These are phyloP conservation scores for Macrochelys suwanniensis DNA, from an alignment of 2,797 vertebrate species.

Conservation along the genomic window DNA sequence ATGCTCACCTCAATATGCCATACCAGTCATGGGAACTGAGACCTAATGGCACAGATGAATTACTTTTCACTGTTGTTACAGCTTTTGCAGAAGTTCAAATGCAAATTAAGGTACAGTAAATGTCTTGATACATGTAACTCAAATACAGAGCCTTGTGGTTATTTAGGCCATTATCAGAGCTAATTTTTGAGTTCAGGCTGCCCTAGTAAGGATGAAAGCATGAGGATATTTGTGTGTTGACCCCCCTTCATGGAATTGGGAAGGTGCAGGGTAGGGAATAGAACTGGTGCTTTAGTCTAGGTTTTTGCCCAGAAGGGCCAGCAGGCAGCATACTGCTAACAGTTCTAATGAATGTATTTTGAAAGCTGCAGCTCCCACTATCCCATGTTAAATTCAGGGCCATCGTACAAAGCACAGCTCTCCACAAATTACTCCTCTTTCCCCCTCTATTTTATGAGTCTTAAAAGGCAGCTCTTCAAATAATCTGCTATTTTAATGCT, in stretches of 20 bases:
- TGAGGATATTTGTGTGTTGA: neutral
- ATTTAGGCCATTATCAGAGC: neutral
- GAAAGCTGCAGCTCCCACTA: neutral
- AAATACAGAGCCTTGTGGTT: neutral
- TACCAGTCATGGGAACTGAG: conserved; percentile 90
- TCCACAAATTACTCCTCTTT: neutral
- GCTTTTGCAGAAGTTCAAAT: conserved; percentile 85
- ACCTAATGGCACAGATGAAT: conserved; percentile 83
- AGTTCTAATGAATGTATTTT: neutral
- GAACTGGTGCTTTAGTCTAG: neutral
- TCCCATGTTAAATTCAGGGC: neutral
- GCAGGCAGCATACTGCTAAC: neutral
- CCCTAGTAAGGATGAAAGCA: neutral
- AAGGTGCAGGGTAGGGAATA: neutral
- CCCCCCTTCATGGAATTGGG: neutral
- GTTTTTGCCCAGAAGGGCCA: neutral
- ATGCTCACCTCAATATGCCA: conserved; percentile 88
- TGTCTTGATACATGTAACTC: neutral
- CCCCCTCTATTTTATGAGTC: neutral
- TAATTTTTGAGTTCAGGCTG: neutral
- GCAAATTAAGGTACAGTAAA: conserved; percentile 84
- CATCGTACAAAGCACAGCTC: neutral
- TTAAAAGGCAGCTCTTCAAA: neutral
- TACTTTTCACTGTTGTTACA: conserved; percentile 81
- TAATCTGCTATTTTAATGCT: neutral